Percentiles rank a stretch among this genome's conserved stretches.
Conservation (phyloP, 1,140 invertebrate species). For the Panulirus ornatus region DNA sequence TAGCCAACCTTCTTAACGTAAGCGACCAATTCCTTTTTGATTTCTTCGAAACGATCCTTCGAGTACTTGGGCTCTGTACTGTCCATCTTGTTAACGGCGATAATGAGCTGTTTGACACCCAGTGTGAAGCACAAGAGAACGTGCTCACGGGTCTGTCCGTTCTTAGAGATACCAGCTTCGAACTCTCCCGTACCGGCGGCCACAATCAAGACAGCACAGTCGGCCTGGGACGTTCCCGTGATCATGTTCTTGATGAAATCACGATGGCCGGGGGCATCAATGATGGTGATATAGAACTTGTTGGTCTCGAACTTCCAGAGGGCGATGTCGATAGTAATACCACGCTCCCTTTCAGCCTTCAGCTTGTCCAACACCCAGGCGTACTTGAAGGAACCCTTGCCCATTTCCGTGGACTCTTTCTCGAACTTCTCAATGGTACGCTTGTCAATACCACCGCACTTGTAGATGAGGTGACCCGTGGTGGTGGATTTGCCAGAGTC, state of each 20-base stretch:
- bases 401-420: slow-evolving; percentile 94
- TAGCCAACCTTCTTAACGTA: slow-evolving; percentile 99
- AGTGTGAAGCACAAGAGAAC: slow-evolving; percentile 97
- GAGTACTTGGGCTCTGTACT: slow-evolving; percentile 97
- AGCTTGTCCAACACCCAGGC: slow-evolving; percentile 99
- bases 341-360: slow-evolving; percentile 99
- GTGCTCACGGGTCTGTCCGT: slow-evolving; percentile 99
- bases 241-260: slow-evolving; percentile 99
- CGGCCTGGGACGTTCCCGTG: slow-evolving; percentile 97
- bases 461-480: slow-evolving; percentile 97
- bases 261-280: slow-evolving; percentile 98
- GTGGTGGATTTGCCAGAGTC: slow-evolving; percentile 97
- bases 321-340: slow-evolving; percentile 99
- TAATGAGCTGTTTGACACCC: slow-evolving; percentile 98
- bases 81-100: slow-evolving; percentile 99
- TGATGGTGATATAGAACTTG: slow-evolving; percentile 99
- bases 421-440: slow-evolving; percentile 98
- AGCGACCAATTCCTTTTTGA: slow-evolving; percentile 95
- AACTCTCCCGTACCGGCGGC: slow-evolving; percentile 98
- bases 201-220: slow-evolving; percentile 98
- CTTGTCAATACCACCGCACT: slow-evolving; percentile 98
- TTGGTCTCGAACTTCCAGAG: slow-evolving; percentile 99
- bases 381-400: slow-evolving; percentile 98
- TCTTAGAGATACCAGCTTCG: slow-evolving; percentile 99
- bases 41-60: slow-evolving; percentile 95